Base-by-base conservation (phyloP, 37 sponge, comb jelly and placozoan genomes). In the Cliona cf. orientalis region DNA sequence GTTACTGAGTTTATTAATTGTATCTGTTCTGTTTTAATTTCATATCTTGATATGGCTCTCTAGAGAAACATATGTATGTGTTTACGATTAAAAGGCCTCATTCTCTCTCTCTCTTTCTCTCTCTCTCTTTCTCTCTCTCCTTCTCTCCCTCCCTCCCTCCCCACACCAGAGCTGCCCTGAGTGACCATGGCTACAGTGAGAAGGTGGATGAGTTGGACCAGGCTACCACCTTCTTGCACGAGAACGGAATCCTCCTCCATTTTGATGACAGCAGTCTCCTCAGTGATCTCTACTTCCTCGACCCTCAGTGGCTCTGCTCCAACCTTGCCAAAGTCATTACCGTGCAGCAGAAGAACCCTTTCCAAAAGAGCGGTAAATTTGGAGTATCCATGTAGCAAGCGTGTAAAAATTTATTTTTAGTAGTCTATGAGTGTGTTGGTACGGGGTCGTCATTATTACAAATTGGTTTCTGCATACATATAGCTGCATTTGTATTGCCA, bases 251-350 rank as follows among this genome's bases (percentile, higher is more conserved):
- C 37, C 76, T 94, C 28, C 84, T 94, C 21, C 91, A 94, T 70
- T 94, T 79, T 72, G 75, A 69, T 0, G 94, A 93, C 63, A 55
- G 62, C 33, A 58, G 43, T 25, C 78, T 75, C 7, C 70, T 83
- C 45, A 68, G 58, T 69, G 85, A 84, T 37, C 79, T 94, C 69
- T 94, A 87, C 88, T 94, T 91, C 56, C 64, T 94, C 26, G 81
- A 94, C 65, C 95, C 95, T 36, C 95, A 94, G 71, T 94, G 95
- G 95, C 85, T 94, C 12, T 85, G 95, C 59, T 55, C 74, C 17
- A 79, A 84, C 71, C 66, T 90, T 7, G 75, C 95, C 23, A 82
- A 70, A n/a, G 81, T 94, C 46, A 63, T 87, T 57, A 75, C 87
- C n/a, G 76, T 86, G 28, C 66, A 46, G 42, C 80, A 82, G 60